These are phyloP conservation scores for Tetranychus urticae DNA, from an alignment of 1,140 invertebrate genomes.

Conservation along the genomic window DNA sequence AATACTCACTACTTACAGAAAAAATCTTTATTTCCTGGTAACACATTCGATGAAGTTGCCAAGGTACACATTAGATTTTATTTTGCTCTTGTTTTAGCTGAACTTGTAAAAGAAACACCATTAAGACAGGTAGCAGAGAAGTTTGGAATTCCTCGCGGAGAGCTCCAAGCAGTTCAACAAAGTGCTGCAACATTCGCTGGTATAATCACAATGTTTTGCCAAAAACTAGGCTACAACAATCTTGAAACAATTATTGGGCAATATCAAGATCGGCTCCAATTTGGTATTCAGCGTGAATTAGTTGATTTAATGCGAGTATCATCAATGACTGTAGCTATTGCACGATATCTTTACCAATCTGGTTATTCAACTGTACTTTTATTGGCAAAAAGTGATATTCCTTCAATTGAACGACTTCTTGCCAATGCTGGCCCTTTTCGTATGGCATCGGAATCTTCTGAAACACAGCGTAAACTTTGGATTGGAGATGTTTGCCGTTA, in stretches of 20 bases:
- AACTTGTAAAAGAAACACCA: conserved; percentile 72
- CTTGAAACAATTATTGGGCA: conserved; percentile 67
- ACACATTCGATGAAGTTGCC: not conserved
- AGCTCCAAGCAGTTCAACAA: conserved; percentile 73
- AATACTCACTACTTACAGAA: not conserved
- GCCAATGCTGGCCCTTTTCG: not conserved
- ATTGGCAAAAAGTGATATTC: conserved; percentile 36
- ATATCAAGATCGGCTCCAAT: conserved; percentile 77
- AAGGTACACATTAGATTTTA: conserved; percentile 41
- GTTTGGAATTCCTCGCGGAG: conserved; percentile 61
- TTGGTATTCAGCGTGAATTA: conserved; percentile 76
- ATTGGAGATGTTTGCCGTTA: conserved; percentile 18
- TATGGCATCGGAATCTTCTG: conserved; percentile 22
- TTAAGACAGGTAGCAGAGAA: conserved; percentile 49
- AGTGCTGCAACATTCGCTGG: conserved; percentile 86
- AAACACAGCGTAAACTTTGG: conserved; percentile 34
- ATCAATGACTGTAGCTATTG: conserved; percentile 55
- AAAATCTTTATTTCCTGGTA: not conserved
- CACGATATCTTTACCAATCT: conserved; percentile 54
- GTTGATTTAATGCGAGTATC: conserved; percentile 68
- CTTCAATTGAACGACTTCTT: not conserved
- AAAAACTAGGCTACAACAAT: conserved; percentile 71
- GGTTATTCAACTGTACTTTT: conserved; percentile 52
- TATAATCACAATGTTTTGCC: conserved; percentile 80
- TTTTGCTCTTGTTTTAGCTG: conserved; percentile 66